Evolutionary conservation across 2,888 invertebrate species (phyloP).

Genomic region (Amaurobius ferox): DNA sequence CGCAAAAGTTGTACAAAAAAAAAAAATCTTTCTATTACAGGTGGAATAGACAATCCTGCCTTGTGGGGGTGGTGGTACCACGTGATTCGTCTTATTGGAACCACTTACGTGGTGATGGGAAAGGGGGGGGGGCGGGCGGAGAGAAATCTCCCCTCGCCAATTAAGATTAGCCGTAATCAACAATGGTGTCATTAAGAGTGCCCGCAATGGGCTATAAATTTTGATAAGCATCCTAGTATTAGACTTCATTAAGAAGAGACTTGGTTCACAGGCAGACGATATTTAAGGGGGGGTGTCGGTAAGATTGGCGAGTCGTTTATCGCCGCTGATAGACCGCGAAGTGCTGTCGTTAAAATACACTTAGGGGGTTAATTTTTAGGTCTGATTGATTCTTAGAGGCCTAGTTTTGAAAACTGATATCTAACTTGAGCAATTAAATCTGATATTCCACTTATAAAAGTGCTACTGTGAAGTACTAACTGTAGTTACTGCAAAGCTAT

Average conservation of each 20-base stretch:
- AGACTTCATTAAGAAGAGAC: constrained; percentile 62
- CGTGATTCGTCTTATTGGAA: constrained; percentile 10
- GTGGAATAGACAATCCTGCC: constrained; percentile 52
- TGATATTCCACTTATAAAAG: no score
- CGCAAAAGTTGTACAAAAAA: not conserved
- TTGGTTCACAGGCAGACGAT: not conserved
- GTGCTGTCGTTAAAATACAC: constrained; percentile 68
- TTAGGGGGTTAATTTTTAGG: constrained; percentile 71
- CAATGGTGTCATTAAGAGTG: constrained; percentile 70
- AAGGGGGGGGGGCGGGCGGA: no score
- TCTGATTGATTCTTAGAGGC: constrained; percentile 57
- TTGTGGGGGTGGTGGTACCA: constrained; percentile 19
- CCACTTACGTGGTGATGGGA: constrained; percentile 12
- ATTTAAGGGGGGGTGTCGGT: not conserved
- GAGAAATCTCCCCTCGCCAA: constrained; percentile 41
- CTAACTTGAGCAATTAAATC: constrained; percentile 14
- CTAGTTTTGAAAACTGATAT: constrained; percentile 5
- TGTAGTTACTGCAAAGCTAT: no score
- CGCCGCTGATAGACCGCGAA: constrained; percentile 45
- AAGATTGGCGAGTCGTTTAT: constrained; percentile 38
- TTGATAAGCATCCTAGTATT: constrained; percentile 64
- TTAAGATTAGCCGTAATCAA: constrained; percentile 72
- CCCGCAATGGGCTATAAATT: constrained; percentile 70
- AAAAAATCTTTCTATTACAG: constrained; percentile 40
- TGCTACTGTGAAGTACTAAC: no score